Base-by-base conservation (phyloP, 2,888 invertebrate genomes). In the Suillia variegata region DNA sequence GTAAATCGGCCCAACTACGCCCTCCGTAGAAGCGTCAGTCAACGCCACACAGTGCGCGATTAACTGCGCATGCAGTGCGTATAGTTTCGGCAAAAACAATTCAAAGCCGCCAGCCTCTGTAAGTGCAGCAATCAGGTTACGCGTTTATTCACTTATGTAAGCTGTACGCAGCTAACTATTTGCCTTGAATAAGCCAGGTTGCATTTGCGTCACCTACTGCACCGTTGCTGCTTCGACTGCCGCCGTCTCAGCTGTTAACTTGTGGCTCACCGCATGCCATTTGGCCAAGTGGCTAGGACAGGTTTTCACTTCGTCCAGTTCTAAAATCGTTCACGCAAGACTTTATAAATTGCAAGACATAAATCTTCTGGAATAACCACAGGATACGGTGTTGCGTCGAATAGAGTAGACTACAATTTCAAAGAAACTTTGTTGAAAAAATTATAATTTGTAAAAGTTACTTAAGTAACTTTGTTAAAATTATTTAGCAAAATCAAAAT, bases 251-350 rank as follows among this genome's bases (percentile, higher is more conserved):
- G 38, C n/a, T 45, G 45, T 20, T 20, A 45, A 5, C 70, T 73
- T 74, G 73, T 73, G 71, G 74, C 73, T 72, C 74, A 74, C 72
- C 74, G 73, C 72, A 70, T 65, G 67, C 71, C 74, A 71, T 71
- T 71, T 74, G 71, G 74, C 74, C 73, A 72, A 70, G 70, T 45
- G 17, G 17, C 8, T 13, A 3, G 5, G 20, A 20, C 45, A 45
- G 3, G 45, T 20, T 20, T 45, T 17, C 20, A 45, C 45, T 45
- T 45, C 45, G 20, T 45, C 18, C 5, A 20, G 45, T 45, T 45
- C 18, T 18, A 45, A 18, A 20, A 20, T 6, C 20, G 17, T 6
- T 18, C 20, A 20, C 45, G 45, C 13, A 20, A 45, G 45, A 18
- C 13, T 5, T 45, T 20, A 20, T 45, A 45, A 45, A 17, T 20